A percentile compares a stretch with the other conserved stretches of the same genome.
phyloP scores from a whole-genome alignment of 2,888 invertebrate species.

The Parasteatoda lunata region DNA sequence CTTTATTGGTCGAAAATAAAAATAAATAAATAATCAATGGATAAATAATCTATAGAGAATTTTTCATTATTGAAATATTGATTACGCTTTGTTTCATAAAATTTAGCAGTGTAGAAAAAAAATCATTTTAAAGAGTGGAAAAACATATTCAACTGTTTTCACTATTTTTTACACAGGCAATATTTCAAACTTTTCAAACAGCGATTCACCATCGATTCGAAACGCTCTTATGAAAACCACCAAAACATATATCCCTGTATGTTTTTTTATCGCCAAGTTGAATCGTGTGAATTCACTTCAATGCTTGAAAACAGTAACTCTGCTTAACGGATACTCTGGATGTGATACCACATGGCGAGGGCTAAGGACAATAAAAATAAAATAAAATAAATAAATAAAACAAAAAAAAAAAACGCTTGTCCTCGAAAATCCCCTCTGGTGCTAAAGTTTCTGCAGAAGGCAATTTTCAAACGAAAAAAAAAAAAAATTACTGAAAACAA shows the following conservation, averaged over 20 bases:
- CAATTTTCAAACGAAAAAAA: constrained; percentile 30
- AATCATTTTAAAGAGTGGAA: too few relatives aligned
- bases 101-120: too few relatives aligned
- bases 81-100: too few relatives aligned
- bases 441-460: constrained; percentile 27
- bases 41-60: too few relatives aligned
- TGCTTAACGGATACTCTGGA: not conserved
- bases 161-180: too few relatives aligned
- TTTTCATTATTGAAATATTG: too few relatives aligned
- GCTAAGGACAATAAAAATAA: not conserved
- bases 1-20: too few relatives aligned
- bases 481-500: not conserved
- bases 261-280: not conserved
- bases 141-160: too few relatives aligned
- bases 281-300: constrained; percentile 10
- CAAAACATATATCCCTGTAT: not conserved
- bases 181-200: too few relatives aligned
- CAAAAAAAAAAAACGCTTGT: not conserved
- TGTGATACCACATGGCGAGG: not conserved
- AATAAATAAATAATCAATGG: too few relatives aligned
- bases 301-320: not conserved
- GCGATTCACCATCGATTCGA: not conserved
- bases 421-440: constrained; percentile 24
- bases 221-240: not conserved
- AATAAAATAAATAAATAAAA: too few relatives aligned